Evolutionary conservation across 2,113 vertebrate genomes (phyloP), one percentile per base, ranked within the genome.

Genomic region (Amphiprion percula): DNA sequence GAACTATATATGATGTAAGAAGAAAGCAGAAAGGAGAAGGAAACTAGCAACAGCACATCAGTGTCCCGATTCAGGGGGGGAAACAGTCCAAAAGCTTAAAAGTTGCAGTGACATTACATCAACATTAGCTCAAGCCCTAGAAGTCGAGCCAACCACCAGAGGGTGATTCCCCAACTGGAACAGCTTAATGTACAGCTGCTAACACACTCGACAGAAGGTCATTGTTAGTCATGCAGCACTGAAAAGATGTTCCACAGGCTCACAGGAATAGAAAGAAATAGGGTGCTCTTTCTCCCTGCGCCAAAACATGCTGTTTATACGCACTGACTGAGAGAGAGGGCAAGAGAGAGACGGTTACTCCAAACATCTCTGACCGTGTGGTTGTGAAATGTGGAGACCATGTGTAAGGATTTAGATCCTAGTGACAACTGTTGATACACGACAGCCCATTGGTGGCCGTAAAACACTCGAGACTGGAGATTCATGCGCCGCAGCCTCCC

Each of bases 351-450:
- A 3, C 53, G 68, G 79, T 81, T 75, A 58, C 79, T 90, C 71
- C 77, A 86, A 79, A 89, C 71, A 85, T 78, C 82, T 75, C 75
- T 54, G 74, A 65, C 59, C 77, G 52, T 41, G 77, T 50, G 50
- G 79, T 75, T 89, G 91, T 83, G 89, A 94, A 91, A 92, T 90
- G 88, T 90, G 83, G 83, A 85, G 85, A 77, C 85, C 85, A 88
- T 87, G 87, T 93, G 93, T 81, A 77, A 91, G 76, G 84, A 87
- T 83, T 90, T 86, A 76, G 79, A 80, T 80, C 28, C 49, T 44
- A n/a, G 77, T 88, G 87, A 93, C 88, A 90, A 91, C 84, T 83
- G 89, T 47, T 90, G 80, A 90, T 85, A 76, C 83, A 82, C 23
- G 39, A 60, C 64, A 88, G 68, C 72, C 70, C 15, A 77, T 88